These are phyloP conservation scores for Sebastes taczanowskii DNA, from an alignment of 2,797 vertebrate species.

Conservation along the genomic window DNA sequence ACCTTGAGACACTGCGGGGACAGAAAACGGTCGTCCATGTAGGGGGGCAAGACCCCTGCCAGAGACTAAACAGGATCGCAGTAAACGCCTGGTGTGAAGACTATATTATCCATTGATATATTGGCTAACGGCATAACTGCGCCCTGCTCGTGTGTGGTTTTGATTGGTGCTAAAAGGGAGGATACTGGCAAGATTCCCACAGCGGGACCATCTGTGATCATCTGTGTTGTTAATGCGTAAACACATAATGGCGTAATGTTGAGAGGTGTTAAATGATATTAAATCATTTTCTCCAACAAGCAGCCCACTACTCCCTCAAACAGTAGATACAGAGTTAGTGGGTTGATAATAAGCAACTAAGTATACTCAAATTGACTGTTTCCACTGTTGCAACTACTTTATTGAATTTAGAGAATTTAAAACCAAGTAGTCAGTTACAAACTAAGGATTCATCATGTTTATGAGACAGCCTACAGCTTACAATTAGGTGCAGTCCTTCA, in stretches of 20 bases:
- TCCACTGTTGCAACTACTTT: background rate
- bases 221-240: conserved; percentile 54
- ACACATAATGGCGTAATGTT: conserved; percentile 54
- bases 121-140: conserved; percentile 20
- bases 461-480: conserved; percentile 6
- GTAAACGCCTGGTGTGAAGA: conserved; percentile 50
- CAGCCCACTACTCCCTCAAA: conserved; percentile 31
- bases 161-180: conserved; percentile 51
- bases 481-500: background rate
- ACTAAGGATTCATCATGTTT: conserved; percentile 18
- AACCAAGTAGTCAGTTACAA: background rate
- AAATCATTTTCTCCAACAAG: conserved; percentile 47
- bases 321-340: background rate
- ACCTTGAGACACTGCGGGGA: conserved; percentile 74
- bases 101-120: conserved; percentile 43
- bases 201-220: conserved; percentile 67
- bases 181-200: conserved; percentile 54
- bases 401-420: conserved; percentile 23
- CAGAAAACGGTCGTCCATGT: conserved; percentile 52
- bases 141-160: conserved; percentile 32
- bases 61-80: conserved; percentile 40
- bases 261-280: conserved; percentile 67
- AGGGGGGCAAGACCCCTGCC: conserved; percentile 42
- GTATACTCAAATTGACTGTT: conserved; percentile 18
- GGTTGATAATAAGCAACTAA: conserved; percentile 28